phyloP scores from a whole-genome alignment of 2,888 invertebrate genomes.

The Mylabris sibirica region DNA sequence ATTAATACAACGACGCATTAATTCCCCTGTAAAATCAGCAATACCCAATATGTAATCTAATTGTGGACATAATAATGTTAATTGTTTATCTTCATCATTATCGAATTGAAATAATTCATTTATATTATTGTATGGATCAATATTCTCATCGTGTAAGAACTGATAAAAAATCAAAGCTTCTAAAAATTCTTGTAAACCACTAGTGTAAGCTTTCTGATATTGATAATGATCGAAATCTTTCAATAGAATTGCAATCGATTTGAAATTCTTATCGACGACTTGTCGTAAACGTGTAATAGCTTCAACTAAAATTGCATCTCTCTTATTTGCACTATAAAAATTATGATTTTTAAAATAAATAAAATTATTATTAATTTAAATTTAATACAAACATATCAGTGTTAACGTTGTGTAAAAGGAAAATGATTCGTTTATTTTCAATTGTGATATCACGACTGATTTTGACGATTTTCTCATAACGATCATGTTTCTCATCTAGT shows the following conservation, averaged over 20 bases:
- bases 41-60: conserved; percentile 77
- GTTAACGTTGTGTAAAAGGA: conserved; percentile 79
- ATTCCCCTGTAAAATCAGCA: conserved; percentile 87
- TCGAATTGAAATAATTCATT: conserved; percentile 49
- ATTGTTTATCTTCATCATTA: conserved; percentile 36
- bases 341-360: not conserved
- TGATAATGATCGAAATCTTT: conserved; percentile 74
- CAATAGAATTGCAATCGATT: conserved; percentile 77
- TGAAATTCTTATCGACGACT: conserved; percentile 68
- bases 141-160: conserved; percentile 67
- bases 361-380: not conserved
- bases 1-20: conserved; percentile 89
- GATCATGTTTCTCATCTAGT: conserved; percentile 81
- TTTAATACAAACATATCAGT: conserved; percentile 52
- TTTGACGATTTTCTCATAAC: conserved; percentile 84
- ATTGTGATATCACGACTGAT: conserved; percentile 84
- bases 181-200: conserved; percentile 81
- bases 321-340: conserved; percentile 64
- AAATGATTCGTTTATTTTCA: conserved; percentile 90
- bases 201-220: conserved; percentile 72
- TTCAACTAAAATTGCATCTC: conserved; percentile 65
- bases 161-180: conserved; percentile 85
- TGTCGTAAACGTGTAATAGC: conserved; percentile 73
- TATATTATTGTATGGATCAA: conserved; percentile 66
- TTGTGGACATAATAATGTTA: conserved; percentile 58